These are phyloP conservation scores for Bovichtus diacanthus DNA, from an alignment of 2,797 vertebrate species.

Conservation along the genomic window DNA sequence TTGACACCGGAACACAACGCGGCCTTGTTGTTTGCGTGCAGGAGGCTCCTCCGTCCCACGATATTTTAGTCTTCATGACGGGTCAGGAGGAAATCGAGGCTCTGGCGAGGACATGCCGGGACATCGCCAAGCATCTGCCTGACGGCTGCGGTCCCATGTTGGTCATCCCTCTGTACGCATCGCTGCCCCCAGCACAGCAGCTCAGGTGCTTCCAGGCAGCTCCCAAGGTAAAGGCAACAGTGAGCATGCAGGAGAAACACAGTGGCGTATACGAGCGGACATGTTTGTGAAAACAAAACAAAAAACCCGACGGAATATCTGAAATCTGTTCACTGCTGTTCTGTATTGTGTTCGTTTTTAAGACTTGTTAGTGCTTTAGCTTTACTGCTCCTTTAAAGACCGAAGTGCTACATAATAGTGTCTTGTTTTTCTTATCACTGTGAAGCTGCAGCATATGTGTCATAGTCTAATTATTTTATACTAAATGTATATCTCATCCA, in stretches of 20 bases:
- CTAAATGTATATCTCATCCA: neutral
- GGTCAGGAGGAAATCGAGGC: slow-evolving; percentile 99
- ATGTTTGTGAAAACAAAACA: neutral
- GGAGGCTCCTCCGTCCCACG: slow-evolving; percentile 92
- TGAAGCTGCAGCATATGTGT: neutral
- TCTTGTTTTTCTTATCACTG: neutral
- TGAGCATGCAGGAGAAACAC: neutral
- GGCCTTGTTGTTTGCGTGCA: slow-evolving; percentile 60
- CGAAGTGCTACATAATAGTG: too few relatives aligned
- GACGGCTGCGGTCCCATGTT: slow-evolving; percentile 88
- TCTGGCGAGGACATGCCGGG: slow-evolving; percentile 93
- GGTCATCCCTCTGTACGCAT: slow-evolving; percentile 94
- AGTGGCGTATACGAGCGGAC: neutral
- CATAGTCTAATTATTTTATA: neutral
- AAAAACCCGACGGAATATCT: neutral
- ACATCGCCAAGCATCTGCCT: slow-evolving; percentile 93
- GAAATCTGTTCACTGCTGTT: neutral
- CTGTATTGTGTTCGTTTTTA: neutral
- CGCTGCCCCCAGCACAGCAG: slow-evolving; percentile 92
- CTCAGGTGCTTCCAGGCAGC: slow-evolving; percentile 93
- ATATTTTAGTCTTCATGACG: slow-evolving; percentile 97
- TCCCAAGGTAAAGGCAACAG: slow-evolving; percentile 85
- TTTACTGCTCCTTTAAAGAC: neutral
- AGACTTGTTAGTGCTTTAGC: neutral
- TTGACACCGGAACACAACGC: slow-evolving; percentile 11